A percentile compares a stretch with the other conserved stretches of the same genome.
These are phyloP conservation scores for Sapayoa aenigma DNA, from an alignment of 2,113 vertebrate species.

Conservation along the genomic window DNA sequence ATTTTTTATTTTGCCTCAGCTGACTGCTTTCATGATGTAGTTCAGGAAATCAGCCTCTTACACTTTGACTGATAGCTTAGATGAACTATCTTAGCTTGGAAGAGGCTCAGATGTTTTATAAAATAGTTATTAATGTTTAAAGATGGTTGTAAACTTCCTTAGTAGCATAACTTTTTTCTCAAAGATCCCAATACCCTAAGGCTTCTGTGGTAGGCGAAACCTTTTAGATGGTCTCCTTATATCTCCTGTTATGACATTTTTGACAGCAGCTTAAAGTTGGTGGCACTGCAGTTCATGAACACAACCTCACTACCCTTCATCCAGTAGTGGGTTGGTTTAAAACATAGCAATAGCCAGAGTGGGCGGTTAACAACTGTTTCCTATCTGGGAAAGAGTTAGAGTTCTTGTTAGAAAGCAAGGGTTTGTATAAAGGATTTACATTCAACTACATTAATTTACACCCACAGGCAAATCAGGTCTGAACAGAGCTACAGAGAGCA, in stretches of 20 bases:
- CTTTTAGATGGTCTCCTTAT: fast-evolving
- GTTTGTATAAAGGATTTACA: neutral
- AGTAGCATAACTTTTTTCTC: neutral
- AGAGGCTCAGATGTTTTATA: neutral
- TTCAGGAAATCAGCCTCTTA: neutral
- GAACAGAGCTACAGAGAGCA: neutral
- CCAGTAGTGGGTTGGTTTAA: neutral
- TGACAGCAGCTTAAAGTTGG: neutral
- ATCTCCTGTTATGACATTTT: neutral
- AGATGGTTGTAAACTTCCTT: neutral
- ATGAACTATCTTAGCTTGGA: neutral
- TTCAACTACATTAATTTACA: neutral
- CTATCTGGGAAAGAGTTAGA: neutral
- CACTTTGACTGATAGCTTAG: neutral
- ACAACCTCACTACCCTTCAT: neutral
- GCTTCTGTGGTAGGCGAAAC: neutral
- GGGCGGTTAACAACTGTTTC: neutral
- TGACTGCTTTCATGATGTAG: neutral
- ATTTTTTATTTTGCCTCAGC: neutral
- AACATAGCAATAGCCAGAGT: neutral
- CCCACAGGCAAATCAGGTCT: neutral
- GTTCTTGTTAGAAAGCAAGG: neutral
- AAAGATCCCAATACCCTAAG: neutral
- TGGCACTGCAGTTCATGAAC: neutral
- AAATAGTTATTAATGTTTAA: neutral